Evolutionary conservation across 2,888 invertebrate genomes (phyloP).

Genomic region (Brachycybe producta): DNA sequence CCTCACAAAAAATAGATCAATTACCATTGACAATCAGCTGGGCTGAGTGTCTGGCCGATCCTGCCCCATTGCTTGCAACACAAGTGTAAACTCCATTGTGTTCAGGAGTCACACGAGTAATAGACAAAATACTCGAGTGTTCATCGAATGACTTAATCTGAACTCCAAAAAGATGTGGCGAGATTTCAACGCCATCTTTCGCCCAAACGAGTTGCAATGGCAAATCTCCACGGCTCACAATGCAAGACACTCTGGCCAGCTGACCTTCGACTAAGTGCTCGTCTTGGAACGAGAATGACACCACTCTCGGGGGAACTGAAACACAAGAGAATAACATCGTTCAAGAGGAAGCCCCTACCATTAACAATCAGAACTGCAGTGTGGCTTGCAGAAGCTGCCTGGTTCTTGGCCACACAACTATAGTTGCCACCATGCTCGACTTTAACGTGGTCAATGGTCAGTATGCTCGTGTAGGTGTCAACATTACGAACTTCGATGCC

Average conservation of each 20-base stretch:
- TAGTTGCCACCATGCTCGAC: slow-evolving; percentile 33
- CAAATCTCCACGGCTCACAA: slow-evolving; percentile 28
- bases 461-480: slow-evolving; percentile 31
- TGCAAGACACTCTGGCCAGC: slow-evolving; percentile 42
- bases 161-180: slow-evolving; percentile 8
- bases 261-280: slow-evolving; percentile 65
- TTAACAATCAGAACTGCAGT: slow-evolving; percentile 30
- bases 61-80: slow-evolving; percentile 19
- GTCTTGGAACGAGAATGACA: slow-evolving; percentile 58
- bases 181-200: slow-evolving; percentile 35
- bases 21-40: slow-evolving; percentile 21
- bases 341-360: no score
- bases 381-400: slow-evolving; percentile 29
- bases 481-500: slow-evolving; percentile 27
- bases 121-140: slow-evolving; percentile 19
- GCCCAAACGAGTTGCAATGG: slow-evolving; percentile 34
- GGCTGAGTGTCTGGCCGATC: slow-evolving; percentile 18
- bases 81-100: slow-evolving; percentile 21
- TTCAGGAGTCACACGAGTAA: slow-evolving; percentile 16
- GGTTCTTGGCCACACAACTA: slow-evolving; percentile 32
- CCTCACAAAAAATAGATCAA: no score
- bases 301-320: slow-evolving; percentile 50
- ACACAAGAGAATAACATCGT: no score
- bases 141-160: slow-evolving; percentile 16
- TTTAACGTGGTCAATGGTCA: slow-evolving; percentile 30